phyloP scores from a whole-genome alignment of 2,888 invertebrate genomes.

The Panzeria rudis region DNA sequence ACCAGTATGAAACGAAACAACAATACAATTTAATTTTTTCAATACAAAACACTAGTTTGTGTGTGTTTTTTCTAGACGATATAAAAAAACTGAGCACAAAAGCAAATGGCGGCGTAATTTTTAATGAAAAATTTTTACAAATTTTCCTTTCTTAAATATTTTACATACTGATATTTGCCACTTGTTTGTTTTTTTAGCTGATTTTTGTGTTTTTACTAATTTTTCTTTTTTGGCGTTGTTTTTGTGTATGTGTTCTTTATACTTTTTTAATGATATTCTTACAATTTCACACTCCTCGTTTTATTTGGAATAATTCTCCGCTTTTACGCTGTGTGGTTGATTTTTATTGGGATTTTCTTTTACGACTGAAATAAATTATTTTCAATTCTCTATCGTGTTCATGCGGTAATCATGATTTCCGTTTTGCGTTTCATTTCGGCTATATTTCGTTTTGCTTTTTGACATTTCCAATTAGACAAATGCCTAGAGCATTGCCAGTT shows the following conservation, averaged over 20 bases:
- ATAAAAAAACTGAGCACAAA: conserved; percentile 45
- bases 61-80: conserved; percentile 22
- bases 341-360: conserved; percentile 75
- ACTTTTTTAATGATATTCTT: conserved; percentile 54
- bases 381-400: conserved; percentile 52
- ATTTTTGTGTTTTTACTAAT: conserved; percentile 6
- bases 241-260: conserved; percentile 35
- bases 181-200: conserved; percentile 21
- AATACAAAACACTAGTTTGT: conserved; percentile 26
- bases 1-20: conserved; percentile 63
- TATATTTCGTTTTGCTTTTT: conserved; percentile 45
- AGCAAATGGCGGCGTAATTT: conserved; percentile 65
- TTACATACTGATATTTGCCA: not conserved
- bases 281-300: conserved; percentile 69
- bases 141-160: conserved; percentile 17
- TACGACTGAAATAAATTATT: conserved; percentile 72
- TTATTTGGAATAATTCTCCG: conserved; percentile 62
- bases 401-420: conserved; percentile 56
- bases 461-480: conserved; percentile 61
- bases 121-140: conserved; percentile 4
- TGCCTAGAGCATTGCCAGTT: conserved; percentile 44
- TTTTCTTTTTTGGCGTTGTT: conserved; percentile 21
- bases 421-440: conserved; percentile 56
- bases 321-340: conserved; percentile 73
- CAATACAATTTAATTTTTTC: conserved; percentile 54